These are phyloP conservation scores for Melanostigma gelatinosum DNA, from an alignment of 2,113 vertebrate species.

Conservation along the genomic window DNA sequence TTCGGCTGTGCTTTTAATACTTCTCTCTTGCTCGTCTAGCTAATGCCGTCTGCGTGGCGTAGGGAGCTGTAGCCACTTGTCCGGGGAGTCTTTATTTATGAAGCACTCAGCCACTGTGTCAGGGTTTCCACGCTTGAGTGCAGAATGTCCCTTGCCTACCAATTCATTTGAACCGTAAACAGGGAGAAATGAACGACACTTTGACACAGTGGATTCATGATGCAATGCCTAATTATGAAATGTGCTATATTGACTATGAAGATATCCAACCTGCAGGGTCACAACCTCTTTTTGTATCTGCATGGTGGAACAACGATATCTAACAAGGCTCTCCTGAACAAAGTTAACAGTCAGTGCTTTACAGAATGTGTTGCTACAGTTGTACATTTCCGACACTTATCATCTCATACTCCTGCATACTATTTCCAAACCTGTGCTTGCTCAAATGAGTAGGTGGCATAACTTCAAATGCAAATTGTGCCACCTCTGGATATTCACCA, in stretches of 20 bases:
- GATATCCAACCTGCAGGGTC: neutral
- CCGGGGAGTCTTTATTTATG: neutral
- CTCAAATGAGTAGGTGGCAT: slow-evolving; percentile 26
- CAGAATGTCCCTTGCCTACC: slow-evolving; percentile 8
- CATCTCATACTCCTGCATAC: slow-evolving; percentile 13
- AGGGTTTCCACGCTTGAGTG: neutral
- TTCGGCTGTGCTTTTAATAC: neutral
- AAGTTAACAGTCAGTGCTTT: neutral
- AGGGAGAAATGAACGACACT: neutral
- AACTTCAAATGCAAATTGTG: slow-evolving; percentile 37
- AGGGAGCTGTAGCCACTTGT: neutral
- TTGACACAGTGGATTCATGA: neutral
- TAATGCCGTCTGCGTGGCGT: slow-evolving; percentile 11
- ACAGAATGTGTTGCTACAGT: neutral
- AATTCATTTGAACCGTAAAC: slow-evolving; percentile 33
- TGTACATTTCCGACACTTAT: slow-evolving; percentile 17
- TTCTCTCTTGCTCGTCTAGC: neutral
- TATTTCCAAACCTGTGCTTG: slow-evolving; percentile 22
- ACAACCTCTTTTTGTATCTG: slow-evolving; percentile 7
- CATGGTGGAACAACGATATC: no score
- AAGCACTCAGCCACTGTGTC: slow-evolving; percentile 4
- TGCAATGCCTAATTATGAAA: neutral
- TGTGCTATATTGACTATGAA: neutral
- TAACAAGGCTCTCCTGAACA: neutral
- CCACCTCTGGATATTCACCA: slow-evolving; percentile 28